These are phyloP conservation scores for Rhagologus leucostigma DNA, from an alignment of 2,113 vertebrate genomes.

Conservation along the genomic window DNA sequence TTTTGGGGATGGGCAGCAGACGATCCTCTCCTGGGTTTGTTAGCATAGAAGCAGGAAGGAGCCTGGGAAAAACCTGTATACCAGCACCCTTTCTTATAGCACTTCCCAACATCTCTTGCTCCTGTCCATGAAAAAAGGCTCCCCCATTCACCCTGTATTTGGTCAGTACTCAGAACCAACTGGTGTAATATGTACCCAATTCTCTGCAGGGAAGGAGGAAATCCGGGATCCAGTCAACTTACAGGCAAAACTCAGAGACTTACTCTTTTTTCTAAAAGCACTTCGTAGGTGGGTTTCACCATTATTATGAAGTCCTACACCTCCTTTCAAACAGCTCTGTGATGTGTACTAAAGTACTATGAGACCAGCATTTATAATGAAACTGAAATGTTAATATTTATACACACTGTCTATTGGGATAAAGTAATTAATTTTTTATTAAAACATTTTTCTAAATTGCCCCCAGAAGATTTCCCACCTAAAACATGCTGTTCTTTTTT, in stretches of 20 bases:
- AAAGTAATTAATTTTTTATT: slow-evolving; percentile 38
- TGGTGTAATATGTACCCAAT: not conserved
- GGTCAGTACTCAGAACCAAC: not conserved
- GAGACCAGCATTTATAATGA: not conserved
- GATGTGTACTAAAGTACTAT: slow-evolving; percentile 29
- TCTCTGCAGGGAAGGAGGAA: not conserved
- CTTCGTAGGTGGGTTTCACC: not conserved
- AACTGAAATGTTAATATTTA: slow-evolving; percentile 47
- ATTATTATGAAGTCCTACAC: not conserved
- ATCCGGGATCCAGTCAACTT: not conserved
- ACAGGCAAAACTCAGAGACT: not conserved
- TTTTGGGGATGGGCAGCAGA: not conserved
- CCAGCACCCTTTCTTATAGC: not conserved
- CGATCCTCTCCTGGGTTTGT: not conserved
- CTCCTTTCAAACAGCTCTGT: not conserved
- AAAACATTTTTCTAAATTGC: slow-evolving; percentile 13
- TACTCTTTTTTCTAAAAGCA: slow-evolving; percentile 2
- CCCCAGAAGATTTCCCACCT: not conserved
- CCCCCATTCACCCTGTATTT: not conserved
- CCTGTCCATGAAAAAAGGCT: not conserved
- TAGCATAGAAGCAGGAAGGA: not conserved
- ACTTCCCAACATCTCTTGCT: not conserved
- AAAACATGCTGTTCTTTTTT: not conserved
- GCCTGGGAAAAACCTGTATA: not conserved
- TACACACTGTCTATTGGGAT: not conserved